Base-by-base conservation (phyloP, 2,113 vertebrate species). In the Hippocampus abdominalis region DNA sequence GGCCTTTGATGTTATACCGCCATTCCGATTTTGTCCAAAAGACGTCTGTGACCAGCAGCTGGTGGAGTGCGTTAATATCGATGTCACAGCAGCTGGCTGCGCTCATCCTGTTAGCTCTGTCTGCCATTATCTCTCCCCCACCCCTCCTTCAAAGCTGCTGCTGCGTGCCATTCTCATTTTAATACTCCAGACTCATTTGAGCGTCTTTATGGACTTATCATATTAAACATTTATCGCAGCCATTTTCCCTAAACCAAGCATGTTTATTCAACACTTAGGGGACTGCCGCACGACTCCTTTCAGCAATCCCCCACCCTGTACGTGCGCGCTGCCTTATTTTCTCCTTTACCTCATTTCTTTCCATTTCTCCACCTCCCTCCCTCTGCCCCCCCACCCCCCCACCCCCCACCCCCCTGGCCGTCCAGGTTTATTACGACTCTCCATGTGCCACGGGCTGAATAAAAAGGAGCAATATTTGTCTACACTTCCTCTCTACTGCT, bases 181-280 rank as follows among this genome's bases (percentile, higher is more conserved):
- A 89, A 89, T 89, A 88, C 86, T 88, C 85, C 81, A 85, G 82
- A 84, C 88, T 86, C 84, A 88, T 90, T 90, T 90, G 85, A 89
- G 80, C 79, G 82, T 91, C 86, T 89, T 91, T 90, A 91, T 89
- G 85, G 88, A 89, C 83, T 89, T 89, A 89, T 86, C 86, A 88
- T 91, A 91, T 91, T 91, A 90, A 91, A 91, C 89, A 90, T 91
- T 91, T 90, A 91, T 89, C 78, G 76, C 88, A 87, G 88, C 86
- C 82, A 88, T 90, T 90, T 64, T 90, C 82, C 81, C 87, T 90
- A 88, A 91, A 90, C 85, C 87, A 86, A 89, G 83, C 86, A 87
- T 91, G 88, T 91, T 91, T 91, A 88, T 90, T 91, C 87, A 91
- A 91, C 89, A 91, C 89, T 90, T 90, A 89, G 64, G 87, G 85